Evolutionary conservation across 2,888 invertebrate species (phyloP).

Genomic region (Nomada ferruginata): DNA sequence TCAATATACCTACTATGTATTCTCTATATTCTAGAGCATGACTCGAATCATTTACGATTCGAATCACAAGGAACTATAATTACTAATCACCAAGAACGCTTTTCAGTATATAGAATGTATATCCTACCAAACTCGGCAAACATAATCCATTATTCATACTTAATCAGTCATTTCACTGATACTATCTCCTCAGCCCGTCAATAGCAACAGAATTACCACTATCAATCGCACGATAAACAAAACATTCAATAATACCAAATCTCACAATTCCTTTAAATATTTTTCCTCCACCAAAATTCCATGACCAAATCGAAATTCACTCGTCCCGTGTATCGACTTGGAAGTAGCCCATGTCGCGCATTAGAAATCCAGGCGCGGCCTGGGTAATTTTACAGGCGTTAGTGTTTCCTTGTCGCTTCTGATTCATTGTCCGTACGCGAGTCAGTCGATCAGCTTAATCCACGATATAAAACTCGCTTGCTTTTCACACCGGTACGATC

Average conservation of each 20-base stretch:
- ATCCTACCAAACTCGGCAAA: too few relatives aligned
- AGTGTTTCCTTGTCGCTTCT: conserved; percentile 68
- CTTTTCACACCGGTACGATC: conserved; percentile 41
- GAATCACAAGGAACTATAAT: too few relatives aligned
- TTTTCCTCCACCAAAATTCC: neutral
- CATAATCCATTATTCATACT: too few relatives aligned
- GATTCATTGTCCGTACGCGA: conserved; percentile 62
- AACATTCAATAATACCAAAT: neutral
- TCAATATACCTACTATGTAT: too few relatives aligned
- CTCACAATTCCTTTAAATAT: neutral
- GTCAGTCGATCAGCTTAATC: neutral
- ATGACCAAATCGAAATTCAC: neutral
- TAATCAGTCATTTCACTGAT: too few relatives aligned
- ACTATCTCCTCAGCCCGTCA: too few relatives aligned
- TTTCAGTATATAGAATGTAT: too few relatives aligned
- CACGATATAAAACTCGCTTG: conserved; percentile 21
- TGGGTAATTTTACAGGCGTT: conserved; percentile 36
- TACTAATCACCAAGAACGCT: too few relatives aligned
- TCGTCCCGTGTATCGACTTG: neutral
- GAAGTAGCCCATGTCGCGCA: neutral
- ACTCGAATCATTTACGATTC: too few relatives aligned
- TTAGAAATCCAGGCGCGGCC: conserved; percentile 16
- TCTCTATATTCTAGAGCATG: too few relatives aligned
- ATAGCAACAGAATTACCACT: too few relatives aligned
- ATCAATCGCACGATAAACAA: too few relatives aligned